Percentiles rank a stretch among this genome's conserved stretches.
These are phyloP conservation scores for Eulithis testata DNA, from an alignment of 2,888 invertebrate species.

Conservation along the genomic window DNA sequence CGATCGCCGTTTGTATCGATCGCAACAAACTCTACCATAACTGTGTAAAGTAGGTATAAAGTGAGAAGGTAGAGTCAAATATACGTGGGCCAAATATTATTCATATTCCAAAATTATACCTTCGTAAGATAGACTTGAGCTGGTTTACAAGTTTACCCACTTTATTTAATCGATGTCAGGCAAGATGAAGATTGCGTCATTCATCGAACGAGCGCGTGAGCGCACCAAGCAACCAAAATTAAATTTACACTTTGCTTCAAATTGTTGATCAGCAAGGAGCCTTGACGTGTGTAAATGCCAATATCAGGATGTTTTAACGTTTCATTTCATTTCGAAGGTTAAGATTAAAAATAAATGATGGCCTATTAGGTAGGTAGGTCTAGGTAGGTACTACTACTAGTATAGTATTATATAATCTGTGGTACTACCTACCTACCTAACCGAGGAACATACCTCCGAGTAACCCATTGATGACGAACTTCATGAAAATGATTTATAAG, in stretches of 20 bases:
- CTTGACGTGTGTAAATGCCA: conserved; percentile 19
- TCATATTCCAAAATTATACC: conserved; percentile 23
- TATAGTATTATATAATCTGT: too few species aligned
- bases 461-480: too few species aligned
- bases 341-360: too few species aligned
- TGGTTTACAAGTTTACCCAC: neutral
- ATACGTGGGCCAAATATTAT: conserved; percentile 38
- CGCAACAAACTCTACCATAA: conserved; percentile 34
- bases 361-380: too few species aligned
- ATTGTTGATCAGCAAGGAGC: conserved; percentile 38
- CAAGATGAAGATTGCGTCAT: conserved; percentile 61
- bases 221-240: conserved; percentile 44
- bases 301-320: conserved; percentile 1
- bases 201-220: conserved; percentile 41
- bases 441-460: too few species aligned
- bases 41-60: conserved; percentile 16
- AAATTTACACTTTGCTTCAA: conserved; percentile 49
- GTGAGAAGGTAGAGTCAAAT: conserved; percentile 32
- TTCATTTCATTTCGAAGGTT: too few species aligned
- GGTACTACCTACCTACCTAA: too few species aligned
- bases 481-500: too few species aligned
- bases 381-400: too few species aligned
- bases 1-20: conserved; percentile 40
- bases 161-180: conserved; percentile 48
- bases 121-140: neutral